A percentile compares a stretch with the other conserved stretches of the same genome.
These are phyloP conservation scores for Dermatophagoides farinae DNA, from an alignment of 1,140 invertebrate genomes.

Conservation along the genomic window DNA sequence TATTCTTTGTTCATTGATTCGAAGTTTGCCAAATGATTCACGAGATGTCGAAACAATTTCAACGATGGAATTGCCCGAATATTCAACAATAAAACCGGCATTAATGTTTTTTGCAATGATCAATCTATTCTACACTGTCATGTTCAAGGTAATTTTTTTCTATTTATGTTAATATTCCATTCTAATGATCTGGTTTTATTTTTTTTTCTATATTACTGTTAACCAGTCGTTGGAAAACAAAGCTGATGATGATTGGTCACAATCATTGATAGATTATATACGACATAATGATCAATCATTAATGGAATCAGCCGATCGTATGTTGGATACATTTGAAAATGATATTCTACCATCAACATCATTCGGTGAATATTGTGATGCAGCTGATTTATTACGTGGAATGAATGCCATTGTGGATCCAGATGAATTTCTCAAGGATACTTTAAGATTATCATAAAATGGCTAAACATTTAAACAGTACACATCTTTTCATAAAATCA, in stretches of 20 bases:
- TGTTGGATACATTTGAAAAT: constrained; percentile 58
- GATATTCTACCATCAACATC: constrained; percentile 72
- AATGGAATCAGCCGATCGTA: constrained; percentile 60
- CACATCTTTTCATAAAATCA: no score
- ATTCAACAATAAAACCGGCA: constrained; percentile 59
- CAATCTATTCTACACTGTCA: constrained; percentile 48
- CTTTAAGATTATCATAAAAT: not conserved
- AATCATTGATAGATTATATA: constrained; percentile 71
- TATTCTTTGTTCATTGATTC: constrained; percentile 51
- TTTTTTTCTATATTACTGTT: constrained; percentile 21
- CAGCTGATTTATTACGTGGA: not conserved
- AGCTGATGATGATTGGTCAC: constrained; percentile 48
- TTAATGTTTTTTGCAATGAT: constrained; percentile 63
- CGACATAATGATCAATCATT: constrained; percentile 75
- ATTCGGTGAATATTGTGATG: constrained; percentile 31
- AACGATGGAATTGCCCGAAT: constrained; percentile 29
- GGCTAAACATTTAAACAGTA: no score
- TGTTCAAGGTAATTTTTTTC: constrained; percentile 41
- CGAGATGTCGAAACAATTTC: constrained; percentile 17
- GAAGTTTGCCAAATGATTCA: constrained; percentile 26
- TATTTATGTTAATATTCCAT: not conserved
- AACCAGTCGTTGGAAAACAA: constrained; percentile 20
- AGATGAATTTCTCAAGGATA: not conserved
- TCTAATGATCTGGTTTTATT: no score
- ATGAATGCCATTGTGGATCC: constrained; percentile 19